Evolutionary conservation across 2,113 vertebrate species (phyloP).

Genomic region (Myotis davidii): DNA sequence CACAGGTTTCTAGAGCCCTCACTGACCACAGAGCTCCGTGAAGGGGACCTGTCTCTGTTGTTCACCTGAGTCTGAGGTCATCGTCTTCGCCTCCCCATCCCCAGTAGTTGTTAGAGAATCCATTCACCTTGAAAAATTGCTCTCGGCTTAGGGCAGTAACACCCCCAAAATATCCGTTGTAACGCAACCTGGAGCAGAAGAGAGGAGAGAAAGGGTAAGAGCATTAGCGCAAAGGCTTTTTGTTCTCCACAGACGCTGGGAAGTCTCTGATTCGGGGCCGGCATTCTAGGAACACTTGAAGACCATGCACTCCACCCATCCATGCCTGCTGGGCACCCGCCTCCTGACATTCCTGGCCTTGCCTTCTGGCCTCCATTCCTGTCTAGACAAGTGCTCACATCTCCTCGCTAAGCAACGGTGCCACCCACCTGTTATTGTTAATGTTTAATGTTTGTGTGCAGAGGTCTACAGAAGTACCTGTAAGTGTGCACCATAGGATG

Average conservation of each 20-base stretch:
- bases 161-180: constrained; percentile 96
- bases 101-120: constrained; percentile 98
- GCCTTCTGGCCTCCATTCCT: neutral
- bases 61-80: constrained; percentile 95
- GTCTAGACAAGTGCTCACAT: neutral
- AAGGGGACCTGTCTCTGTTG: constrained; percentile 48
- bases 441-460: neutral
- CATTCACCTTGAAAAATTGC: constrained; percentile 95
- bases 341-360: neutral
- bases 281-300: neutral
- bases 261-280: neutral
- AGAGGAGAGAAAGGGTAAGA: neutral
- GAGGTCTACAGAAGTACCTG: neutral
- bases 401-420: neutral
- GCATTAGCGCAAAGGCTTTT: neutral
- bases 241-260: neutral
- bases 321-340: neutral
- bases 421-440: neutral
- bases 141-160: constrained; percentile 94
- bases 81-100: constrained; percentile 99
- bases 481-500: neutral
- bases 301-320: neutral
- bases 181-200: constrained; percentile 88
- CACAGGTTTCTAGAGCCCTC: neutral
- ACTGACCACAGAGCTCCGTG: neutral